Base-by-base conservation (phyloP, 53 echinoderm and acorn worm species). In the Patiria pectinifera region DNA sequence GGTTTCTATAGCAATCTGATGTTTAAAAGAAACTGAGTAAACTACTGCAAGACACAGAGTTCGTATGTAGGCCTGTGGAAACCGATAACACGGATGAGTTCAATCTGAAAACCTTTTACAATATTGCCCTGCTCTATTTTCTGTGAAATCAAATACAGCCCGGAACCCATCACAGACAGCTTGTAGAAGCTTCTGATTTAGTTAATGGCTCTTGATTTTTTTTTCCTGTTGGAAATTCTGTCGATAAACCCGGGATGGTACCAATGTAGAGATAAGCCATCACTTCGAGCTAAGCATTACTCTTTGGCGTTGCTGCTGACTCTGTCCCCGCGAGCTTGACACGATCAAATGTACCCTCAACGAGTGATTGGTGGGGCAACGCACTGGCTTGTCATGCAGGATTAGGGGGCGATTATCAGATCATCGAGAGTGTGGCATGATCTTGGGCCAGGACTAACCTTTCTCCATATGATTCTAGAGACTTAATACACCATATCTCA, bases 291-390 rank as follows among this genome's bases (percentile, higher is more conserved):
- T 43, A 14, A 44, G 85, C 45, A 85, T 45, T 43, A 63, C 35
- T 47, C 62, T 16, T 4, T 6, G 13, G 26, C 69, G 62, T 45
- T 66, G 10, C 35, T 59, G 59, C 25, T 9, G 26, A 44, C 85
- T 62, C 85, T 85, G 85, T 85, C 85, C 85, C 85, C 69, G 45
- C 45, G 63, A 45, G 85, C 85, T 19, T 18, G 26, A 5, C 63
- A 62, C 62, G 45, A 43, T 45, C 43, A 4, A 59, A 43, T 62
- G 60, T 35, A 62, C 60, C 6, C 43, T 43, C 23, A 62, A 45
- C n/a, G 74, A 74, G 4, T n/a, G 74, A 74, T 74, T 74, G 15
- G 24, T 23, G 22, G 13, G 22, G 74, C 24, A 74, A 21, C 21
- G 22, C 15, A 74, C 22, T 9, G 6, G 24, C 24, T 16, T 16